Percentiles rank a stretch among this genome's conserved stretches.
Evolutionary conservation across 2,888 invertebrate genomes (phyloP).

Genomic region (Caprella mutica): DNA sequence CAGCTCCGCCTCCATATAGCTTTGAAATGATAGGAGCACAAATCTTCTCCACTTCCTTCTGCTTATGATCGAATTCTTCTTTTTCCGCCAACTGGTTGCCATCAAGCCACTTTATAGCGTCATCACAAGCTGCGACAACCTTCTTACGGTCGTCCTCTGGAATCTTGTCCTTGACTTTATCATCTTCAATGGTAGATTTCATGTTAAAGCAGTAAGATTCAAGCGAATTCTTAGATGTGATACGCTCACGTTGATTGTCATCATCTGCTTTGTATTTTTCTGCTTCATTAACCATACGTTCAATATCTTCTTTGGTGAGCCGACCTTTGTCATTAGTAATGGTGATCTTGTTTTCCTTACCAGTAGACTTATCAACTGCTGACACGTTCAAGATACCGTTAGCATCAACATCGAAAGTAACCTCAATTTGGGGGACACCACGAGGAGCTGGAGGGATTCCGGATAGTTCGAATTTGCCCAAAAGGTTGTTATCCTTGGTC

Average conservation of each 20-base stretch:
- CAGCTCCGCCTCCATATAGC: slow-evolving; percentile 74
- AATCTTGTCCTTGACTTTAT: slow-evolving; percentile 85
- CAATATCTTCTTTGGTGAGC: slow-evolving; percentile 53
- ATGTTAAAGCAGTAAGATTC: slow-evolving; percentile 45
- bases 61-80: slow-evolving; percentile 87
- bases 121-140: slow-evolving; percentile 76
- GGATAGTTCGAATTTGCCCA: slow-evolving; percentile 92
- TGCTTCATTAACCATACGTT: slow-evolving; percentile 49
- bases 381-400: slow-evolving; percentile 95
- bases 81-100: slow-evolving; percentile 78
- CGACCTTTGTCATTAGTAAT: slow-evolving; percentile 55
- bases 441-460: slow-evolving; percentile 88
- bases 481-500: slow-evolving; percentile 88
- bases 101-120: slow-evolving; percentile 64
- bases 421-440: slow-evolving; percentile 54
- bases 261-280: slow-evolving; percentile 47
- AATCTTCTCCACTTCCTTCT: slow-evolving; percentile 81
- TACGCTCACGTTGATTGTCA: slow-evolving; percentile 43
- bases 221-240: slow-evolving; percentile 44
- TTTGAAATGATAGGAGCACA: slow-evolving; percentile 93
- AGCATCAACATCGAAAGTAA: slow-evolving; percentile 47
- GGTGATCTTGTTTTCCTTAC: slow-evolving; percentile 74
- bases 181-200: slow-evolving; percentile 83
- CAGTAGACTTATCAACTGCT: slow-evolving; percentile 83
- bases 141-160: slow-evolving; percentile 65